These are phyloP conservation scores for Philereme vetulata DNA, from an alignment of 2,888 invertebrate genomes.

Conservation along the genomic window DNA sequence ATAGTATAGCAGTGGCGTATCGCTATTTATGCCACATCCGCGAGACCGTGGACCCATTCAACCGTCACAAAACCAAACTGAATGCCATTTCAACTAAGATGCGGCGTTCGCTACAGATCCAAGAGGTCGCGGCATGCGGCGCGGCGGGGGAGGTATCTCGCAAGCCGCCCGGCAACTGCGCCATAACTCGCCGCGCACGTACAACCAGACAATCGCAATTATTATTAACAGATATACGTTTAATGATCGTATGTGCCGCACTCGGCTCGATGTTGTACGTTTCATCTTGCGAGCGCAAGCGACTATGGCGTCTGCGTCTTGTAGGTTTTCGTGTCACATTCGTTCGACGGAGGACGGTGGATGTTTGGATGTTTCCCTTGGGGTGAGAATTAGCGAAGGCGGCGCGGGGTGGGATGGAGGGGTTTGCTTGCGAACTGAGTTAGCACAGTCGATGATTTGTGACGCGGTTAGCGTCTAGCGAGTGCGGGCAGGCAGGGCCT, in stretches of 20 bases:
- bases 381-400: conserved; percentile 64
- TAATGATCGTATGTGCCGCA: conserved; percentile 73
- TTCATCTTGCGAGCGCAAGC: conserved; percentile 46
- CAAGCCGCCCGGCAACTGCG: conserved; percentile 71
- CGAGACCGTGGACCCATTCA: conserved; percentile 65
- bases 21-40: conserved; percentile 59
- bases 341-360: conserved; percentile 47
- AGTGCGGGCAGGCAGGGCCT: conserved; percentile 51
- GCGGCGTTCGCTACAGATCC: conserved; percentile 56
- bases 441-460: conserved; percentile 73
- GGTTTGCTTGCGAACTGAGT: conserved; percentile 62
- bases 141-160: conserved; percentile 36
- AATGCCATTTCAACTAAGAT: conserved; percentile 74
- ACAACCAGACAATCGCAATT: conserved; percentile 80
- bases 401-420: conserved; percentile 46
- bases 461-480: conserved; percentile 69
- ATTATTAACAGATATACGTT: conserved; percentile 80
- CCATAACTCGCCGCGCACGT: conserved; percentile 76
- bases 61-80: conserved; percentile 70
- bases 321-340: conserved; percentile 59
- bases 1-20: conserved; percentile 27
- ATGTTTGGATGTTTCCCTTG: conserved; percentile 59
- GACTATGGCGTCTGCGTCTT: conserved; percentile 60
- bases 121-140: conserved; percentile 51
- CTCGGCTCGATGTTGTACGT: conserved; percentile 54